These are phyloP conservation scores for Aphaenogaster floridana DNA, from an alignment of 1,140 invertebrate species.

Conservation along the genomic window DNA sequence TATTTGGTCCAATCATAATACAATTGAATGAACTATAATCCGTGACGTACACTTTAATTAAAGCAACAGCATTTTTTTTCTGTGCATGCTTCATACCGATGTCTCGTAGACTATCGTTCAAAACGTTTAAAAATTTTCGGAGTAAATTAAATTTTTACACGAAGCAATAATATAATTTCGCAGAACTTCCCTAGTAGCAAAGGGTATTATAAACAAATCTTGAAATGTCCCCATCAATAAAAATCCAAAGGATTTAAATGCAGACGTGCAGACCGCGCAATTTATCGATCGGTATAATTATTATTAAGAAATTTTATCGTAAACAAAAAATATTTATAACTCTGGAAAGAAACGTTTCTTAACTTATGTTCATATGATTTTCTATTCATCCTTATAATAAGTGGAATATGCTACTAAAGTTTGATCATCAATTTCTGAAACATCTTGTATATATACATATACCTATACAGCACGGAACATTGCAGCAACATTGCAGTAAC, in stretches of 20 bases:
- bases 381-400: not conserved
- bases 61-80: no score
- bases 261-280: not conserved
- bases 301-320: not conserved
- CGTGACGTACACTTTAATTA: no score
- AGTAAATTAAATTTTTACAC: not conserved
- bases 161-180: not conserved
- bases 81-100: not conserved
- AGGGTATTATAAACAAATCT: not conserved
- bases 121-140: not conserved
- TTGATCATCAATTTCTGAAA: not conserved
- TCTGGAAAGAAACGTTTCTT: not conserved
- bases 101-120: not conserved
- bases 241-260: not conserved
- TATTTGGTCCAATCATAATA: no score
- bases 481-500: no score
- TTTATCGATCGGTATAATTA: not conserved
- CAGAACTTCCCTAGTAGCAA: not conserved
- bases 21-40: no score
- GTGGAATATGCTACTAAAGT: not conserved
- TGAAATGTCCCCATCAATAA: not conserved
- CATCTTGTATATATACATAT: not conserved
- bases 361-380: not conserved
- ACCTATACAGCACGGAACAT: no score
- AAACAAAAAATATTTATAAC: not conserved